A percentile compares a stretch with the other conserved stretches of the same genome.
phyloP scores from a whole-genome alignment of 2,888 invertebrate genomes.

The Heliconius erato region DNA sequence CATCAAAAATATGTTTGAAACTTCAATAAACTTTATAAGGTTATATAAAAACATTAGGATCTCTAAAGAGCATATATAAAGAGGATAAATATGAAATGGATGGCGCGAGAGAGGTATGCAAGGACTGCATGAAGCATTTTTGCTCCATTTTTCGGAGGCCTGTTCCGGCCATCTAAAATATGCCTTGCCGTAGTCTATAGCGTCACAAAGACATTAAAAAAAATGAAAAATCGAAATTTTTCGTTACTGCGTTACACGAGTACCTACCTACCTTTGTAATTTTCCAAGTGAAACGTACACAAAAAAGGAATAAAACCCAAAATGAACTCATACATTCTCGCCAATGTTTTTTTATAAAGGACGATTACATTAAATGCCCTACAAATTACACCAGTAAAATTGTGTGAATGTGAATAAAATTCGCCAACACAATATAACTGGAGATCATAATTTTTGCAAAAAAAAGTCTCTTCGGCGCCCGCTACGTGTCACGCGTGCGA shows the following conservation, averaged over 20 bases:
- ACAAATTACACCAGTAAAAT: slow-evolving; percentile 69
- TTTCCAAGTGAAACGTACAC: not conserved
- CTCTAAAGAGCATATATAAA: no score
- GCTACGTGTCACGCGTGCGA: slow-evolving; percentile 66
- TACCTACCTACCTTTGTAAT: not conserved
- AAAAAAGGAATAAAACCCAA: not conserved
- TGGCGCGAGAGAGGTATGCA: no score
- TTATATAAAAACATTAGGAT: no score
- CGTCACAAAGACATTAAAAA: not conserved
- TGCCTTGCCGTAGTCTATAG: not conserved
- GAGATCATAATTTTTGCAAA: slow-evolving; percentile 71
- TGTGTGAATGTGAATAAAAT: slow-evolving; percentile 64
- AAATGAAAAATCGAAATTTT: not conserved
- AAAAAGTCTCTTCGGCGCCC: slow-evolving; percentile 68
- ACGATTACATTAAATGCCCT: slow-evolving; percentile 76
- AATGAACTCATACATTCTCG: not conserved
- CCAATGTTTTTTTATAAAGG: slow-evolving; percentile 66
- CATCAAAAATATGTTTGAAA: no score
- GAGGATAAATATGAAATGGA: no score
- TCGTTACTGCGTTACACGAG: not conserved
- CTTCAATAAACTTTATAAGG: no score
- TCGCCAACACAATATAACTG: slow-evolving; percentile 59
- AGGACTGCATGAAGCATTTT: no score
- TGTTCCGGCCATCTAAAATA: not conserved
- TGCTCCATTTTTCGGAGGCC: no score